Conservation (phyloP, 1,140 invertebrate species). For the Aethina tumida region DNA sequence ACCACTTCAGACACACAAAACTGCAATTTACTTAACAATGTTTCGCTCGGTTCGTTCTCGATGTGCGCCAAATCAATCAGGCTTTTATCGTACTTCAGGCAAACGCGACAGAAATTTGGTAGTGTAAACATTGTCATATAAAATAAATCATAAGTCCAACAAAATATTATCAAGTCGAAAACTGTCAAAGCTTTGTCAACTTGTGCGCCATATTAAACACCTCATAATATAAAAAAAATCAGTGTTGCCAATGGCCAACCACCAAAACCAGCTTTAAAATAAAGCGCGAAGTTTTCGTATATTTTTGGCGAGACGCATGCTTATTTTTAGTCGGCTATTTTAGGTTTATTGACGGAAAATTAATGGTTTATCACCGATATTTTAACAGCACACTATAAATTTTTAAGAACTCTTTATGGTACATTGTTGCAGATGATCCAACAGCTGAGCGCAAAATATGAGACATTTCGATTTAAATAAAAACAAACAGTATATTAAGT, state of each 20-base stretch:
- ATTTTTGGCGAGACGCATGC: too few species aligned
- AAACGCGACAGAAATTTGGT: slow-evolving; percentile 32
- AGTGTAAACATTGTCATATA: slow-evolving; percentile 28
- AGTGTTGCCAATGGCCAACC: slow-evolving; percentile 6
- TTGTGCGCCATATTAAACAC: slow-evolving; percentile 26
- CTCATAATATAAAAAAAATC: slow-evolving; percentile 20
- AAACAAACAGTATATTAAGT: too few species aligned
- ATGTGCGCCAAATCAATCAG: slow-evolving; percentile 29
- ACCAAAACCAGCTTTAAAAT: too few species aligned
- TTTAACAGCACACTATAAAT: too few species aligned
- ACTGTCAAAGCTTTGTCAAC: slow-evolving; percentile 29
- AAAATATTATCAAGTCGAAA: slow-evolving; percentile 16
- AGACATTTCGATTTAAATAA: too few species aligned
- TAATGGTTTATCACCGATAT: too few species aligned
- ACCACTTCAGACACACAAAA: slow-evolving; percentile 33
- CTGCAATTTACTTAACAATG: slow-evolving; percentile 28
- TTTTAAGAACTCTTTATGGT: too few species aligned
- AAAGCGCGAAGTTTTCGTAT: too few species aligned
- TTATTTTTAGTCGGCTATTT: too few species aligned
- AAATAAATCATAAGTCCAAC: slow-evolving; percentile 21
- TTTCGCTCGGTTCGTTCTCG: slow-evolving; percentile 27
- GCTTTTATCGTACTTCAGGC: slow-evolving; percentile 30
- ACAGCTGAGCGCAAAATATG: too few species aligned
- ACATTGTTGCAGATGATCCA: too few species aligned
- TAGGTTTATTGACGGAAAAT: too few species aligned